phyloP scores from a whole-genome alignment of 92 coral and sea anemone species.

The Epizoanthus scotinus region DNA sequence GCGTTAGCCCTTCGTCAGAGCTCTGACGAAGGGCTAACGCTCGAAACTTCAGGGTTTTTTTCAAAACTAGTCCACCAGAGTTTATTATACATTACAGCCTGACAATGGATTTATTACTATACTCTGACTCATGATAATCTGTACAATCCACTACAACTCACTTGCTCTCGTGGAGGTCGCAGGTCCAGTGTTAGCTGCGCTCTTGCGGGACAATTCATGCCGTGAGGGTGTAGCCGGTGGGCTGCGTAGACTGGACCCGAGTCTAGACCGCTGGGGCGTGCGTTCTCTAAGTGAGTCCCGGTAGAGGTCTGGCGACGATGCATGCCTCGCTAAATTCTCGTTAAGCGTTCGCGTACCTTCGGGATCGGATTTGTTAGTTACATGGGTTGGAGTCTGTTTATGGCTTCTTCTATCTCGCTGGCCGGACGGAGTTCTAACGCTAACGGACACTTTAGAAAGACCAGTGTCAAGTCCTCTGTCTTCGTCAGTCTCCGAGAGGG shows the following conservation, averaged over 20 bases:
- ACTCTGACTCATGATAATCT: too few relatives aligned
- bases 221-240: constrained; percentile 54
- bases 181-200: constrained; percentile 35
- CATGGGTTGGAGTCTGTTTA: constrained; percentile 77
- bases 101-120: too few relatives aligned
- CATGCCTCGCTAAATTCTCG: constrained; percentile 65
- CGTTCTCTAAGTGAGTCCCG: constrained; percentile 53
- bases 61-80: too few relatives aligned
- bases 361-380: constrained; percentile 68
- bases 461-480: constrained; percentile 72
- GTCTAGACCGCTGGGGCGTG: constrained; percentile 44
- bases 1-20: too few relatives aligned
- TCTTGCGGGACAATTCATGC: constrained; percentile 52
- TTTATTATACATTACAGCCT: too few relatives aligned
- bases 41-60: too few relatives aligned
- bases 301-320: constrained; percentile 78
- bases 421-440: constrained; percentile 64
- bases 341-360: constrained; percentile 65
- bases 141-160: constrained; percentile 22
- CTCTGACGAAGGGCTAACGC: too few relatives aligned
- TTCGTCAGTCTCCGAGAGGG: constrained; percentile 86
- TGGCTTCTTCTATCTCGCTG: constrained; percentile 83
- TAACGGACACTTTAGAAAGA: constrained; percentile 56
- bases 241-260: constrained; percentile 50
- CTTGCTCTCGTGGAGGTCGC: constrained; percentile 44